Evolutionary conservation across 2,888 invertebrate species (phyloP).

Genomic region (Atethmia centrago): DNA sequence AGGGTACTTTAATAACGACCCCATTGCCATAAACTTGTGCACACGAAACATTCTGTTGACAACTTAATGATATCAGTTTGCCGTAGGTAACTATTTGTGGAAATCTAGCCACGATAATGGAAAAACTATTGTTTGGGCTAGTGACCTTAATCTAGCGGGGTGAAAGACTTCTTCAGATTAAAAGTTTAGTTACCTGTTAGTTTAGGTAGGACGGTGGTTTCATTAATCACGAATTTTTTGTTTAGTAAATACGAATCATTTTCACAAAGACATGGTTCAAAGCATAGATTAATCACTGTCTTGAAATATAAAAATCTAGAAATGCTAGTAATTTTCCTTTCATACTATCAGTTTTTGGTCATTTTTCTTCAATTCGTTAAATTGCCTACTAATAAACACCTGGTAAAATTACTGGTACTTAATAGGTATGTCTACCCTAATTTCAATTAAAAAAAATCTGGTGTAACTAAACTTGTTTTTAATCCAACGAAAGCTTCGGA

Average conservation of each 20-base stretch:
- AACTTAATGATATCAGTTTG: conserved; percentile 41
- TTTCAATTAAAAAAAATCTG: not conserved
- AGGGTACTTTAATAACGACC: conserved; percentile 16
- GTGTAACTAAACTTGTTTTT: not conserved
- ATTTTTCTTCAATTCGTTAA: too few species aligned
- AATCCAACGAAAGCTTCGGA: conserved; percentile 27
- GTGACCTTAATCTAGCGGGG: conserved; percentile 21
- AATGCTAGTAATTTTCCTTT: not conserved
- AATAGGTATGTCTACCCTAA: not conserved
- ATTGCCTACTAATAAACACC: not conserved
- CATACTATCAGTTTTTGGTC: not conserved
- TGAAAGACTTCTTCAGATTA: conserved; percentile 17
- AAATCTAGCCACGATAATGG: conserved; percentile 3
- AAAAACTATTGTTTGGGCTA: conserved; percentile 9
- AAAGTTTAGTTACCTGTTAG: not conserved
- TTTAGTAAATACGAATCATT: not conserved
- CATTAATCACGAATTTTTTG: not conserved
- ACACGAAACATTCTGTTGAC: conserved; percentile 38
- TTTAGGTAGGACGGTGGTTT: not conserved
- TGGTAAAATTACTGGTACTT: not conserved
- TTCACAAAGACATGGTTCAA: not conserved
- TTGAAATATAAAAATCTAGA: not conserved
- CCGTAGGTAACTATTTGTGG: conserved; percentile 4
- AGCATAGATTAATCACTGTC: conserved; percentile 3
- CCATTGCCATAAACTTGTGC: conserved; percentile 23